Conservation (phyloP, 1,140 invertebrate species). For the Megalonaias nervosa region DNA sequence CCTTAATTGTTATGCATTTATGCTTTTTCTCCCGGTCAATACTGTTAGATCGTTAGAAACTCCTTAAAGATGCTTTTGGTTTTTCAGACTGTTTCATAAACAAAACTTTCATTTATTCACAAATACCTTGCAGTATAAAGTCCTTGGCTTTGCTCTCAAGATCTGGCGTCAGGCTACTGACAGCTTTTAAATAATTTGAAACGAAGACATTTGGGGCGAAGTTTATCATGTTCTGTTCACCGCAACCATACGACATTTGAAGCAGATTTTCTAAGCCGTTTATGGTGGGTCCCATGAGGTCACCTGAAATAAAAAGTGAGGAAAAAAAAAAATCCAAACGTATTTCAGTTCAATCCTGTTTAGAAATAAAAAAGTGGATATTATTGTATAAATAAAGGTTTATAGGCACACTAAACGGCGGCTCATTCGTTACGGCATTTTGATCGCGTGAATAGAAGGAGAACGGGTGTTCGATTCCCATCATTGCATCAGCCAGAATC, state of each 20-base stretch:
- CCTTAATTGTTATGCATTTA: too few relatives aligned
- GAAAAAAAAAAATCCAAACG: background rate
- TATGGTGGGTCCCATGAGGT: conserved; percentile 34
- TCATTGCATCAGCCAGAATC: too few relatives aligned
- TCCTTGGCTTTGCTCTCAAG: conserved; percentile 81
- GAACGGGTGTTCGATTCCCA: background rate
- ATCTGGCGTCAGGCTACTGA: conserved; percentile 76
- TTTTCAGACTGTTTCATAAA: too few relatives aligned
- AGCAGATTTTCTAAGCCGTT: conserved; percentile 27
- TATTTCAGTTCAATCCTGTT: too few relatives aligned
- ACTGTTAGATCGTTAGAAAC: too few relatives aligned
- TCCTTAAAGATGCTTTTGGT: too few relatives aligned
- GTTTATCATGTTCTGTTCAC: conserved; percentile 93
- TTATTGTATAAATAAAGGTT: background rate
- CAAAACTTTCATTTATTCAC: too few relatives aligned
- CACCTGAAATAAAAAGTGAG: conserved; percentile 11
- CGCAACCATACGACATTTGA: conserved; percentile 78
- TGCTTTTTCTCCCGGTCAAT: too few relatives aligned
- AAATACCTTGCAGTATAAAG: conserved; percentile 4
- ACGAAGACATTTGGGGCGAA: conserved; percentile 93
- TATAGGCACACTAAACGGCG: background rate
- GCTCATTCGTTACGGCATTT: background rate
- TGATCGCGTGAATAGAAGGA: background rate
- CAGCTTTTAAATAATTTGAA: conserved; percentile 85
- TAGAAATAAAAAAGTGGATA: background rate